Conservation (phyloP, 2,113 vertebrate genomes). For the Podilymbus podiceps region DNA sequence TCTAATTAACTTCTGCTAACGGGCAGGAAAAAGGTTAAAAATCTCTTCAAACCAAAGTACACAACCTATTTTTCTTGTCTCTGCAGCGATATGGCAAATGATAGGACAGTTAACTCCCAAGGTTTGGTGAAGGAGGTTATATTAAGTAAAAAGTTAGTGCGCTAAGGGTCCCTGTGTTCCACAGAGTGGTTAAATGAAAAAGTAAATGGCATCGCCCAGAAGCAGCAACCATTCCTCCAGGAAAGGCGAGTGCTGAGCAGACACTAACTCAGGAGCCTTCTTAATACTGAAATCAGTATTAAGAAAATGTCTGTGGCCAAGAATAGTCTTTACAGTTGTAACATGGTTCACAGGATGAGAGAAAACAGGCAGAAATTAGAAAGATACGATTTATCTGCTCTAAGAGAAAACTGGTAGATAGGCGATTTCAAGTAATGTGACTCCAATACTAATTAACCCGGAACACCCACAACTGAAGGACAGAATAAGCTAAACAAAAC, state of each 20-base stretch:
- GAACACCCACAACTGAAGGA: rapidly evolving
- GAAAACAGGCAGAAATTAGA: neutral
- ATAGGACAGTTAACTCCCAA: neutral
- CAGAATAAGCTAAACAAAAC: neutral
- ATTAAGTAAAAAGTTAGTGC: rapidly evolving
- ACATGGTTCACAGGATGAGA: neutral
- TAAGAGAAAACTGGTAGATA: neutral
- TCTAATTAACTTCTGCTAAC: constrained; percentile 46
- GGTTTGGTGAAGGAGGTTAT: neutral
- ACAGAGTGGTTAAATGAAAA: rapidly evolving
- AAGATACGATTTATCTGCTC: neutral
- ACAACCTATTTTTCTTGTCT: neutral
- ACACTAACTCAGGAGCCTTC: neutral
- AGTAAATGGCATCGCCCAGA: neutral
- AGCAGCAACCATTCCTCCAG: neutral
- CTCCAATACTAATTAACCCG: neutral
- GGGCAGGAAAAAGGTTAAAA: constrained; percentile 38
- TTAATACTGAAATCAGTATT: neutral
- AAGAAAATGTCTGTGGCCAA: neutral
- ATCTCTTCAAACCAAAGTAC: neutral
- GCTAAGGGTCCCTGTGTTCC: rapidly evolving
- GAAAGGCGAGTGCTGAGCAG: neutral
- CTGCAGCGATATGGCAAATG: neutral
- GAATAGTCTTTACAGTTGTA: neutral
- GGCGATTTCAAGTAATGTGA: neutral